Conservation (phyloP, 2,888 invertebrate genomes). For the Osmoderma eremita region DNA sequence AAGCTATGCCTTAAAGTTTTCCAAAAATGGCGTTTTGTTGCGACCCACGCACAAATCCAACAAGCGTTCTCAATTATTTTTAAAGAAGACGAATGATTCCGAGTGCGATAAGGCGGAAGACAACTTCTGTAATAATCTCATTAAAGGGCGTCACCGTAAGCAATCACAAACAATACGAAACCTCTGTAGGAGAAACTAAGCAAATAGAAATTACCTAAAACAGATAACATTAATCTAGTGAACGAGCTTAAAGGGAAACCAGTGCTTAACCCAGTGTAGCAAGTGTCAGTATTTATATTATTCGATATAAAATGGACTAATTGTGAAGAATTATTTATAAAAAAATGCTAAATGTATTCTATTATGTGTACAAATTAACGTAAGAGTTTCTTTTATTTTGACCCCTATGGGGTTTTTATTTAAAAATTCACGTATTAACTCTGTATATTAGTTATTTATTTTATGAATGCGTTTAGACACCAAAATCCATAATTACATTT, state of each 20-base stretch:
- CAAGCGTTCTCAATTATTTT: not conserved
- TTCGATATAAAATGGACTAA: slow-evolving; percentile 38
- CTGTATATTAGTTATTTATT: slow-evolving; percentile 58
- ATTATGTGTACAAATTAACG: slow-evolving; percentile 56
- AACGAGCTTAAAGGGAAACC: slow-evolving; percentile 37
- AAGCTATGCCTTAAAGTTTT: slow-evolving; percentile 9
- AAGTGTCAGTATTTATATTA: slow-evolving; percentile 42
- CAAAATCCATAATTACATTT: slow-evolving; percentile 39
- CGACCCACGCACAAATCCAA: slow-evolving; percentile 9
- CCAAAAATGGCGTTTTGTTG: slow-evolving; percentile 15
- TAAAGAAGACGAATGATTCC: not conserved
- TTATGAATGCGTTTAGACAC: slow-evolving; percentile 39
- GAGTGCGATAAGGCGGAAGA: slow-evolving; percentile 6
- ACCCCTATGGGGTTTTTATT: slow-evolving; percentile 44
- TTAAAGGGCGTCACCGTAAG: slow-evolving; percentile 11
- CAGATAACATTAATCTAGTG: slow-evolving; percentile 27
- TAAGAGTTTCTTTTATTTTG: slow-evolving; percentile 56
- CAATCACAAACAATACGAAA: slow-evolving; percentile 24
- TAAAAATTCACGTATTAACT: slow-evolving; percentile 56
- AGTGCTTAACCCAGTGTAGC: slow-evolving; percentile 41
- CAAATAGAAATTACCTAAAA: slow-evolving; percentile 28
- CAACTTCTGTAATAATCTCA: slow-evolving; percentile 20
- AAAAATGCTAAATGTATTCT: slow-evolving; percentile 52
- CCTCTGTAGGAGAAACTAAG: slow-evolving; percentile 27
- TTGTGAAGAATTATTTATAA: slow-evolving; percentile 40